Evolutionary conservation across 2,113 vertebrate species (phyloP), one percentile per base, ranked within the genome.

Genomic region (Bos javanicus): DNA sequence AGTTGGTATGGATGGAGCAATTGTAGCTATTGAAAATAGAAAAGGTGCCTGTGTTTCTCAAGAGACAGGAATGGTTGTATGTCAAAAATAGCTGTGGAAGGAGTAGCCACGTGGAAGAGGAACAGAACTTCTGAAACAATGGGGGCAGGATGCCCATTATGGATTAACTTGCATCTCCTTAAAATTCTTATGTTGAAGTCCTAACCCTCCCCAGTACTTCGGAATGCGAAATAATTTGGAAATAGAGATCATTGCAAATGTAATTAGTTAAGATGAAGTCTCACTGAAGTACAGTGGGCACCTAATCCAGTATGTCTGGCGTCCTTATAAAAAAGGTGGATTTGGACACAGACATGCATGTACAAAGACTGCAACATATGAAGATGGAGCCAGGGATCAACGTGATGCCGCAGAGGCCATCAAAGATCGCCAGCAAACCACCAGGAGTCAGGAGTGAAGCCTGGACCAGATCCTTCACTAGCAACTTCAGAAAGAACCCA

Each of bases 131-230:
- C 21, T 28, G 25, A n/a, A 43, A 82, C 30, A 7, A 26, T 80
- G 7, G 48, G n/a, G n/a, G 6, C 17, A 12, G 28, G 10, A 17
- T 26, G 4, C 7, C 2, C 11, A 2, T 16, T 30, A 36, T 1
- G n/a, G 39, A 36, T 4, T 87, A 36, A 59, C 13, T 15, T 50
- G 21, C 39, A 21, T 46, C 21, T 78, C 26, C 16, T 26, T 56
- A 23, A 60, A 86, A 57, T 50, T 43, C 21, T 12, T 9, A 46
- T 36, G 36, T 6, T 54, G 15, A 85, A 84, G 25, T 52, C 39
- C 39, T 54, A 86, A 87, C 13, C 13, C 25, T 14, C 4, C 25
- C 3, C 28, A 54, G 10, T 84, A 2, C 14, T 28, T 92, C 36
- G 4, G 4, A 62, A 87, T 28, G 84, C 50, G 74, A 50, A 33